Evolutionary conservation across 2,113 vertebrate genomes (phyloP).

Genomic region (Tylochromis polylepis): DNA sequence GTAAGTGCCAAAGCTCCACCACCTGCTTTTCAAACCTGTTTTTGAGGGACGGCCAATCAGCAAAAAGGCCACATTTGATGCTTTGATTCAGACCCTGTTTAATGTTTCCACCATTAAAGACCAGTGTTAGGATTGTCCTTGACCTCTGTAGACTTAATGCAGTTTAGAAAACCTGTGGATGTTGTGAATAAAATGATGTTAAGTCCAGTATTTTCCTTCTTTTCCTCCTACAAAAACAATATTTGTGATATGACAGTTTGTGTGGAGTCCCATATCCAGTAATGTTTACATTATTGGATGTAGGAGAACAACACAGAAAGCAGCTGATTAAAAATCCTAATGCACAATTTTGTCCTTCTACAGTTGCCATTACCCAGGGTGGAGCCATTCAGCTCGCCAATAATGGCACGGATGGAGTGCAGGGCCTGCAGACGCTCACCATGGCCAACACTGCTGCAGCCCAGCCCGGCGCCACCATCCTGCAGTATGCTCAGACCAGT

Average conservation of each 20-base stretch:
- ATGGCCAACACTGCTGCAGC: slow-evolving; percentile 89
- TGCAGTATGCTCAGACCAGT: slow-evolving; percentile 97
- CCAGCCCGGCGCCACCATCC: slow-evolving; percentile 91
- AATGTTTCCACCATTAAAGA: not conserved
- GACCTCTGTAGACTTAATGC: not conserved
- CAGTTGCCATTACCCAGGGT: slow-evolving; percentile 97
- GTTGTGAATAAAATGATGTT: not conserved
- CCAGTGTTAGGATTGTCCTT: not conserved
- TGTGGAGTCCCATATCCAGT: not conserved
- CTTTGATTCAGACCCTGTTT: not conserved
- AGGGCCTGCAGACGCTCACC: slow-evolving; percentile 92
- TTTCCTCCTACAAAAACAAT: not conserved
- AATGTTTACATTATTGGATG: not conserved
- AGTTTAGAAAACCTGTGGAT: not conserved
- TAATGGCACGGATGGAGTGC: slow-evolving; percentile 95
- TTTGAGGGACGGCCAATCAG: not conserved
- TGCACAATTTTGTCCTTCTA: not conserved
- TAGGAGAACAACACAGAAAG: not conserved
- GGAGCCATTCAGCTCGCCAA: slow-evolving; percentile 97
- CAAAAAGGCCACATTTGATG: not conserved
- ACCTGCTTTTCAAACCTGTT: not conserved
- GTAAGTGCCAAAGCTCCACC: not conserved
- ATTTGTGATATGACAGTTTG: not conserved
- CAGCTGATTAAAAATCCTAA: not conserved
- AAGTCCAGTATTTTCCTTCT: not conserved